Base-by-base conservation (phyloP, 2,888 invertebrate genomes). In the Melolontha melolontha region DNA sequence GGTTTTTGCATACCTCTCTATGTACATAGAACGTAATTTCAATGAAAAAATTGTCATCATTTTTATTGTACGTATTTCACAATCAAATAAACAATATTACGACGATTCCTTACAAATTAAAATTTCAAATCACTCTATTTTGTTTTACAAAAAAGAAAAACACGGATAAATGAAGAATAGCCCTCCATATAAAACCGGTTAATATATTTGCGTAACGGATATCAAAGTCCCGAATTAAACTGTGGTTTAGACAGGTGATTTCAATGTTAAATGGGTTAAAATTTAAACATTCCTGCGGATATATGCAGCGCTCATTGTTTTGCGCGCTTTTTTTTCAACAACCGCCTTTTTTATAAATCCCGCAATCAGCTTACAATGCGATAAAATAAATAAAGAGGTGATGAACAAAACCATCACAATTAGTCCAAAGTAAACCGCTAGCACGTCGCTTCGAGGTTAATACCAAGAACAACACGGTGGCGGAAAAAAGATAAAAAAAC, bases 381-480 rank as follows among this genome's bases (percentile, higher is more conserved):
- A 47, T 44, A 54, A 65, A 65, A 52, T 65, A 54, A 65, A 65
- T 57, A 54, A 65, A 65, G 54, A 55, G 65, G 65, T 65, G 54
- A 54, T 65, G 65, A 41, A 22, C 65, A 44, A 54, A 65, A 65
- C 65, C 55, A 41, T 44, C 44, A 65, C 34, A 65, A 65, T 65
- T 65, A 65, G 65, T 54, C 42, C 17, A 39, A 17, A 42, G 55
- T 39, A 54, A 44, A 55, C 47, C 57, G 42, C 57, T 27, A 27
- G 12, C 27, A n/a, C 57, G 27, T 54, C 11, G 54, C 54, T 39
- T 10, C 39, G 40, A 11, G 34, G 54, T 54, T 54, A 54, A 54
- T 54, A 54, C 54, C 16, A 54, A 54, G 54, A 54, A 54, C 62
- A 27, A 49, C 49, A 47, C 11, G 11, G 12, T 14, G 14, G 50